These are phyloP conservation scores for Amphilophus citrinellus DNA, from an alignment of 2,113 vertebrate species.

Conservation along the genomic window DNA sequence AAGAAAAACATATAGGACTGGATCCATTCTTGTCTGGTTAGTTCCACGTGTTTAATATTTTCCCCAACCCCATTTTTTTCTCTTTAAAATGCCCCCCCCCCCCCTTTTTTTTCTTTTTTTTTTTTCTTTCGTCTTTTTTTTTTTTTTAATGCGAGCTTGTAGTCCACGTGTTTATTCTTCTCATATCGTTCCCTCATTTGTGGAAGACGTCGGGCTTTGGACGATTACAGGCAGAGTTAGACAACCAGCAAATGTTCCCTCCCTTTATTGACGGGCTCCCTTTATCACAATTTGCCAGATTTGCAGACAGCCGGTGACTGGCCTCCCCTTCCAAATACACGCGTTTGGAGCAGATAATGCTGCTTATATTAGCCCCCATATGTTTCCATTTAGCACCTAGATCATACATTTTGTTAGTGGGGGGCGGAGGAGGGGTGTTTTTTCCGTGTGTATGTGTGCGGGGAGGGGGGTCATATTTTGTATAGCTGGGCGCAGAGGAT, in stretches of 20 bases:
- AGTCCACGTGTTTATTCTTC: conserved; percentile 56
- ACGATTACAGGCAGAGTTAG: conserved; percentile 69
- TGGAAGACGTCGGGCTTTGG: conserved; percentile 63
- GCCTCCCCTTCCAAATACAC: conserved; percentile 55
- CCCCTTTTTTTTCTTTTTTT: neutral
- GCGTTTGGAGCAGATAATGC: conserved; percentile 49
- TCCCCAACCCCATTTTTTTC: neutral
- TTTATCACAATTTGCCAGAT: conserved; percentile 82
- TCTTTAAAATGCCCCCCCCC: neutral
- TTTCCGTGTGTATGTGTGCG: neutral
- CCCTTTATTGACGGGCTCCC: conserved; percentile 74
- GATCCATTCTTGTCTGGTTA: conserved; percentile 2
- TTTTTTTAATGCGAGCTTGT: conserved; percentile 15
- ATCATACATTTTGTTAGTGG: conserved; percentile 43
- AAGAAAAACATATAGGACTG: conserved; percentile 6
- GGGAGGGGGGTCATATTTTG: neutral
- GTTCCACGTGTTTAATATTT: neutral
- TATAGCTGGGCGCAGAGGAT: conserved; percentile 6
- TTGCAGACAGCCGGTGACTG: conserved; percentile 69
- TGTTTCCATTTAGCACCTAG: conserved; percentile 60
- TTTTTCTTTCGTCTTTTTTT: neutral
- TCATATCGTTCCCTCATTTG: conserved; percentile 57
- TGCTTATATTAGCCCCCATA: conserved; percentile 48
- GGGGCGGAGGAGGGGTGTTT: neutral
- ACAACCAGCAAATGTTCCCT: conserved; percentile 72